Base-by-base conservation (phyloP, 2,888 invertebrate species). In the Morpho achilles region DNA sequence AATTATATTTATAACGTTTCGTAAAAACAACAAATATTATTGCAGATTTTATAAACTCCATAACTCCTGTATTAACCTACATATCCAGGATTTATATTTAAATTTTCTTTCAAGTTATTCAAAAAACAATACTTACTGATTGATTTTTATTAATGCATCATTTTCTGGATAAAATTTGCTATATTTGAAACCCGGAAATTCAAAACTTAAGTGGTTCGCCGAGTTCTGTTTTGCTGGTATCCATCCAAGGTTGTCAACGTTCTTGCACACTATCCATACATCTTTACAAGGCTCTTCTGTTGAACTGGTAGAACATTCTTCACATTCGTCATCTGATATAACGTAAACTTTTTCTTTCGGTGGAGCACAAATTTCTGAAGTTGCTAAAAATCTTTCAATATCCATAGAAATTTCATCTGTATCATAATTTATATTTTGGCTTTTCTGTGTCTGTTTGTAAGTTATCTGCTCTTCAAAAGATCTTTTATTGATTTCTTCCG, bases 401-500 rank as follows among this genome's bases (percentile, higher is more conserved):
- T 82, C 82, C 60, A 71, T 71, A 58, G 7, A 23, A 1, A 44
- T 49, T 58, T 66, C 59, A 5, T 32, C 49, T n/a, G 66, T 58
- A 6, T 45, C 42, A n/a, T 48, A 52, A 39, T 23, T 43, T 22
- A 55, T 61, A 52, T 59, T 22, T 9, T 51, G 9, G 42, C 23
- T 44, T 52, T 32, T 48, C 16, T 41, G 45, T 39, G 39, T 44
- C 32, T 53, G 32, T 43, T 53, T 42, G 45, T 9, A 41, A n/a
- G 22, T 5, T 32, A 16, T 10, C 51, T 55, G 60, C 43, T 62
- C 64, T 58, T 67, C 60, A 53, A 68, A 53, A 23, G 65, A 57
- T 65, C 78, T 80, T 67, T 82, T 74, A 67, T 89, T 89, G 41
- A 90, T 89, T 77, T 90, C 84, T 70, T 88, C 88, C 0, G 89